These are phyloP conservation scores for Mycogona germanica DNA, from an alignment of 2,888 invertebrate genomes.

Conservation along the genomic window DNA sequence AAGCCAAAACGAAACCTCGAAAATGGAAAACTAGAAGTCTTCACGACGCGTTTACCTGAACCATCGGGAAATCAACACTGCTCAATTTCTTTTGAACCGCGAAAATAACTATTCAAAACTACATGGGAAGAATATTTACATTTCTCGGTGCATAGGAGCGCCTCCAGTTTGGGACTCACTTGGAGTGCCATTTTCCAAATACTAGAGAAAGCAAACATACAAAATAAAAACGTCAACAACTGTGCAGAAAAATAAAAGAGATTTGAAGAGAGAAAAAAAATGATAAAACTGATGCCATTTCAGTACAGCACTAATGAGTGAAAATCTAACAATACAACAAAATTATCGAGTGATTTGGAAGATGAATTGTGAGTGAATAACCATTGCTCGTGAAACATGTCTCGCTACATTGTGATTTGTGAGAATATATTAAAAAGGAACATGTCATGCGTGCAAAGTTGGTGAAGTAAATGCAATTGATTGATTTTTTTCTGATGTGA, in stretches of 20 bases:
- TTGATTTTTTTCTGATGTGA: no score
- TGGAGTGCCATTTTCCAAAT: slow-evolving; percentile 12
- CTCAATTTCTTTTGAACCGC: not conserved
- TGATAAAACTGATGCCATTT: slow-evolving; percentile 5
- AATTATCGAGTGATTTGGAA: no score
- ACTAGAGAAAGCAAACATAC: slow-evolving; percentile 13
- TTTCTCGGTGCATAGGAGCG: slow-evolving; percentile 11
- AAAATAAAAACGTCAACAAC: slow-evolving; percentile 8
- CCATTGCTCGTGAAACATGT: no score
- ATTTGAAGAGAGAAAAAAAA: slow-evolving; percentile 18
- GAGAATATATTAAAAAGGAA: no score
- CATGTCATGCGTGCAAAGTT: no score
- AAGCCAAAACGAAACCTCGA: not conserved
- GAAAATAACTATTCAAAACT: no score
- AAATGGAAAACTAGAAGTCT: slow-evolving; percentile 2
- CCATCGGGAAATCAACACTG: not conserved
- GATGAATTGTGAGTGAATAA: no score
- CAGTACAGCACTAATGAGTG: no score
- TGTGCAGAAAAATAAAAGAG: slow-evolving; percentile 34
- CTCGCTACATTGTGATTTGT: no score
- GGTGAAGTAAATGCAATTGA: no score
- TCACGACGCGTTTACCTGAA: no score
- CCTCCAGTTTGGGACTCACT: slow-evolving; percentile 11
- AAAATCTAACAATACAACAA: no score
- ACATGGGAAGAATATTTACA: slow-evolving; percentile 16